Evolutionary conservation across 2,797 vertebrate genomes (phyloP), one percentile per base, ranked within the genome.

Genomic region (Lepus townsendii): DNA sequence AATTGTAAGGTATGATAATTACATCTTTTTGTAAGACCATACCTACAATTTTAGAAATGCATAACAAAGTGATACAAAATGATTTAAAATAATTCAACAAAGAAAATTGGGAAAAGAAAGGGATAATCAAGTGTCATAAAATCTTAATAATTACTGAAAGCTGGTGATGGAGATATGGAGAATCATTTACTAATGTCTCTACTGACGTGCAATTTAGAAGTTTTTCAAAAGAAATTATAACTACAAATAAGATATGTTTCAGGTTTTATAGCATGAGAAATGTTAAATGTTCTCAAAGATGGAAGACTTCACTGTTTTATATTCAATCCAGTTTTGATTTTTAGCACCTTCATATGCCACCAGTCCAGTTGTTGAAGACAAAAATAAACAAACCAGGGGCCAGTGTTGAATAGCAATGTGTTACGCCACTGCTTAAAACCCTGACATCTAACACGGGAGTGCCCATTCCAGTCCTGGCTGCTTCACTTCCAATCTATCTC

Each of bases 61-160:
- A 30, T 72, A 38, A 9, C 65, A 14, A 84, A 85, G 13, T 85
- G 26, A 91, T 35, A 7, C 42, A 73, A 65, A 69, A 22, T 77
- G 2, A 32, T 63, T 80, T 77, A 26, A 90, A 96, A 73, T 73
- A 82, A 95, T 89, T 93, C 57, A 84, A 42, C 32, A 94, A 80
- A 78, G 30, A 68, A 14, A 93, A 52, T 52, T 1, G 10, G 30
- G 62, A 90, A 85, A 11, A 73, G 3, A 90, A 71, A 57, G 4
- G 30, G 5, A 80, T 20, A 68, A 82, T 42, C 4, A 77, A 88
- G 2, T 14, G 27, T 24, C 72, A 69, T 2, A 57, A 91, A 88
- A 84, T 68, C 11, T 79, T 77, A 84, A 42, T 62, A 85, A n/a
- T 84, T 80, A 73, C 20, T 66, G 52, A 91, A 88, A 86, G 42